Evolutionary conservation across 1,140 invertebrate species (phyloP), one percentile per base, ranked within the genome.

Genomic region (Halesus radiatus): DNA sequence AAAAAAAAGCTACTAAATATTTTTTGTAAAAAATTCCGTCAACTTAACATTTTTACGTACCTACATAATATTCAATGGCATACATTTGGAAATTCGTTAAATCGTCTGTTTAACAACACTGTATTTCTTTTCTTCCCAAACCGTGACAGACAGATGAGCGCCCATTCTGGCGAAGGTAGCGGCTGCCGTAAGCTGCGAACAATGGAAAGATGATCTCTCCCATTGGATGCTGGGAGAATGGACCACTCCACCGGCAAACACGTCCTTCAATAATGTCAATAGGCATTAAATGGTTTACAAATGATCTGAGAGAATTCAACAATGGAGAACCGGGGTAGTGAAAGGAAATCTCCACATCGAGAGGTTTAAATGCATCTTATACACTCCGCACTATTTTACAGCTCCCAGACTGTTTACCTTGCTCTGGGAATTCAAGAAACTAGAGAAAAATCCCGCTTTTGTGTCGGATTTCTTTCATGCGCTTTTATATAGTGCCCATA

Each of bases 241-340:
- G 76, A 80, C 79, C 79, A 50, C 78, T 75, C 23, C 75, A 68
- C 56, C 37, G 23, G 68, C 70, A 74, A 79, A 79, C 78, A 79
- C 78, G 81, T 80, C 58, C 81, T 78, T 80, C 81, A 80, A 75
- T 16, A n/a, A 73, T 80, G 81, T 83, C 81, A 83, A 83, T 83
- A 70, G 79, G 78, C 68, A 81, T 83, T 83, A 83, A 83, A 83
- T 80, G 81, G 81, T 80, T 83, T 83, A 83, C 81, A 83, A 83
- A 83, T 80, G 79, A 83, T 78, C 79, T 76, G 74, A 82, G 81
- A 80, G 78, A 80, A 82, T 78, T 78, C 64, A 75, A 83, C 78
- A 83, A 83, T 80, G 79, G 78, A 68, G 66, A 76, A 18, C 58
- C 53, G 62, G 20, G 78, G 45, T 75, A 32, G 75, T 72, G 68